phyloP scores from a whole-genome alignment of 2,797 vertebrate species.

The Danio jaintianensis region DNA sequence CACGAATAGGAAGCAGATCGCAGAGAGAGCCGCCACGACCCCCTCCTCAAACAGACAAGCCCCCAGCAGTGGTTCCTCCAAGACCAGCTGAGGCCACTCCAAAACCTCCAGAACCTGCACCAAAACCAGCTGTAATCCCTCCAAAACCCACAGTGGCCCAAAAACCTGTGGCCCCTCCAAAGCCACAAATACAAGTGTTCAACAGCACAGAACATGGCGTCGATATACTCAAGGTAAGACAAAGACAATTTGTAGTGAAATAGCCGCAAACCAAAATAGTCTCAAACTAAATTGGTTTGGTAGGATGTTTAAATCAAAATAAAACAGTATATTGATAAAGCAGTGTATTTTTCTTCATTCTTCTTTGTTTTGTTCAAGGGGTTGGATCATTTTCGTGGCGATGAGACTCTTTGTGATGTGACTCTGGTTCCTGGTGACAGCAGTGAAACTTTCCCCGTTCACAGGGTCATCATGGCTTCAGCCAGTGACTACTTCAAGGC shows the following conservation, averaged over 20 bases:
- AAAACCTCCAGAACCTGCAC: constrained; percentile 51
- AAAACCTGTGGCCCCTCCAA: constrained; percentile 74
- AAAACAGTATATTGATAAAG: too few species aligned
- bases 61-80: constrained; percentile 47
- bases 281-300: too few species aligned
- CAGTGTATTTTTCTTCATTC: too few species aligned
- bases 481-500: constrained; percentile 86
- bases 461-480: constrained; percentile 84
- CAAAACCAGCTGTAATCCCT: constrained; percentile 54
- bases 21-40: constrained; percentile 73
- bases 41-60: constrained; percentile 68
- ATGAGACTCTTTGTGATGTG: constrained; percentile 80
- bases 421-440: constrained; percentile 80
- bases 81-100: constrained; percentile 51
- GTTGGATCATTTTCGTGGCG: constrained; percentile 74
- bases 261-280: too few species aligned
- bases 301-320: too few species aligned
- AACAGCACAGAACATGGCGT: constrained; percentile 75
- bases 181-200: constrained; percentile 74
- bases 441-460: constrained; percentile 77
- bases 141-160: constrained; percentile 66
- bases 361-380: constrained; percentile 69
- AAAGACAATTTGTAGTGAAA: not conserved
- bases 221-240: constrained; percentile 75
- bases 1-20: constrained; percentile 74